These are phyloP conservation scores for Molossus alvarezi DNA, from an alignment of 2,797 vertebrate species.

Conservation along the genomic window DNA sequence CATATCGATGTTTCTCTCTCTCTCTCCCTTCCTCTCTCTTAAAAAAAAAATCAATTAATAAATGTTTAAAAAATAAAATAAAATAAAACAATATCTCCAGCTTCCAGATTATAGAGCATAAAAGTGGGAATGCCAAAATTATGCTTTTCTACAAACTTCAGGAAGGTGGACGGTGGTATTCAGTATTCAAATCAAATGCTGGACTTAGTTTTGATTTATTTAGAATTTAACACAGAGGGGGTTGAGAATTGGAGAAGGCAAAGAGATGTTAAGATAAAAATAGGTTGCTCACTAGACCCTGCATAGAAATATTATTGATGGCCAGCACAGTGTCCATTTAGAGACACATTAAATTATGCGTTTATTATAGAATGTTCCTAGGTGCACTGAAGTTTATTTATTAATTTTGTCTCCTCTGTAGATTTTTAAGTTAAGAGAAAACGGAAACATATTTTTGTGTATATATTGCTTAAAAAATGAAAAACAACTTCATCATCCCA, in stretches of 20 bases:
- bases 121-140: not conserved
- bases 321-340: not conserved
- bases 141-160: not conserved
- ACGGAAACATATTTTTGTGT: not conserved
- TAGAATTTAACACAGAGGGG: not conserved
- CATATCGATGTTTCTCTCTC: too few species aligned
- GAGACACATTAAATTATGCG: not conserved
- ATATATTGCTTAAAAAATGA: not conserved
- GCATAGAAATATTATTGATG: not conserved
- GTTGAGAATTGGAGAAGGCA: not conserved
- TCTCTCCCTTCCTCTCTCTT: too few species aligned
- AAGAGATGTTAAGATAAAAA: not conserved
- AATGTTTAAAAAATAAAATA: too few species aligned
- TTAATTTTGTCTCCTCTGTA: not conserved
- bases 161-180: not conserved
- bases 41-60: too few species aligned
- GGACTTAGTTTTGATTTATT: not conserved
- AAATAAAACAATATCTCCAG: not conserved
- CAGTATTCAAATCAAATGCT: not conserved
- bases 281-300: not conserved
- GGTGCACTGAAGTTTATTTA: not conserved
- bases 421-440: not conserved
- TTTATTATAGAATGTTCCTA: not conserved
- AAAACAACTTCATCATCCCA: not conserved
- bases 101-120: not conserved